Evolutionary conservation across 2,113 vertebrate species (phyloP).

Genomic region (Apodemus speciosus): DNA sequence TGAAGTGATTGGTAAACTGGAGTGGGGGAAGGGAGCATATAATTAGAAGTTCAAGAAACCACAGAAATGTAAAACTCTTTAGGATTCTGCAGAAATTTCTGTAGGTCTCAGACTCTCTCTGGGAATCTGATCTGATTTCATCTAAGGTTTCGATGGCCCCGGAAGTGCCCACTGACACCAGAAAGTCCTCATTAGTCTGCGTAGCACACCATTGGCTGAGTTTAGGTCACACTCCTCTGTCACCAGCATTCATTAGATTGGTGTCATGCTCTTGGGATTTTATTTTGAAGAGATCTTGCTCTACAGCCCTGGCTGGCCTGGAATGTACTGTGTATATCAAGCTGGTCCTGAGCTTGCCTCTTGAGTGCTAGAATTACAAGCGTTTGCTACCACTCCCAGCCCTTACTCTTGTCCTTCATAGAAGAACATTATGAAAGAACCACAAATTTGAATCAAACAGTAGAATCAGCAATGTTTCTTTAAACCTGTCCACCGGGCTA

Average conservation of each 20-base stretch:
- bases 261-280: not conserved
- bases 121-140: not conserved
- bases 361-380: too few relatives aligned
- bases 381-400: not conserved
- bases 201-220: not conserved
- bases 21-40: too few relatives aligned
- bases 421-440: not conserved
- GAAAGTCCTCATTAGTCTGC: too few relatives aligned
- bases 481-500: not conserved
- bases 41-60: not conserved
- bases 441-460: not conserved
- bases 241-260: not conserved
- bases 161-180: not conserved
- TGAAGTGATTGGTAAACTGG: not conserved
- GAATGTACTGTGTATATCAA: not conserved
- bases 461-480: not conserved
- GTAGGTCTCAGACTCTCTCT: not conserved
- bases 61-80: not conserved
- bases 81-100: not conserved
- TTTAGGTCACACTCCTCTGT: rapidly evolving
- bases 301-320: not conserved
- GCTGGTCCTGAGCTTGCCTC: not conserved
- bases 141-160: not conserved
- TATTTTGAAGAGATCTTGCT: not conserved
- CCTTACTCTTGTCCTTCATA: not conserved